Evolutionary conservation across 2,113 vertebrate genomes (phyloP).

Genomic region (Crocuta crocuta): DNA sequence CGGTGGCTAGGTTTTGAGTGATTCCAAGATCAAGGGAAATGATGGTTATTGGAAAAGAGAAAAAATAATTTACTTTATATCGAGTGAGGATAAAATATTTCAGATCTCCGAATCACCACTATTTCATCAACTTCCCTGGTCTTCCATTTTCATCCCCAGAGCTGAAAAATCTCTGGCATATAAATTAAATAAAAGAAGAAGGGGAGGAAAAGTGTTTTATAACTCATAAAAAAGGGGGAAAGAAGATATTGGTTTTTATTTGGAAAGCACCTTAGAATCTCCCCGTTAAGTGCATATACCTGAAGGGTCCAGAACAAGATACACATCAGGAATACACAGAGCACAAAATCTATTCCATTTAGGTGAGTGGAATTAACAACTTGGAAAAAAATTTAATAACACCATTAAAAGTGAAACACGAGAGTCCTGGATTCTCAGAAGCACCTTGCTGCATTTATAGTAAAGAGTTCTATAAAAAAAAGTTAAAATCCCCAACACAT

Average conservation of each 20-base stretch:
- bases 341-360: conserved; percentile 79
- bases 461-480: conserved; percentile 60
- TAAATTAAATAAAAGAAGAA: conserved; percentile 85
- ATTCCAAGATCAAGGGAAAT: conserved; percentile 86
- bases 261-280: conserved; percentile 73
- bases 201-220: conserved; percentile 80
- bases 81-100: conserved; percentile 87
- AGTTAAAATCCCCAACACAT: conserved; percentile 80
- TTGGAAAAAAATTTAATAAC: conserved; percentile 79
- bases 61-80: conserved; percentile 88
- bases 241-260: conserved; percentile 72
- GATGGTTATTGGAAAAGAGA: conserved; percentile 87
- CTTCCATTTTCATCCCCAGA: conserved; percentile 83
- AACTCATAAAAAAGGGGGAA: conserved; percentile 45
- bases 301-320: conserved; percentile 40
- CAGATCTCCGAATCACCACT: conserved; percentile 85
- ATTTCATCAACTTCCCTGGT: conserved; percentile 82
- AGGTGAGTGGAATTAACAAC: conserved; percentile 81
- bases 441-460: not conserved
- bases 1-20: conserved; percentile 85
- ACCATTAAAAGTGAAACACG: conserved; percentile 79
- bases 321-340: conserved; percentile 65
- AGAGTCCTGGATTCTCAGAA: conserved; percentile 25
- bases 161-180: conserved; percentile 82
- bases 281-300: conserved; percentile 15